Base-by-base conservation (phyloP, 2,113 vertebrate genomes). In the Mobula birostris region DNA sequence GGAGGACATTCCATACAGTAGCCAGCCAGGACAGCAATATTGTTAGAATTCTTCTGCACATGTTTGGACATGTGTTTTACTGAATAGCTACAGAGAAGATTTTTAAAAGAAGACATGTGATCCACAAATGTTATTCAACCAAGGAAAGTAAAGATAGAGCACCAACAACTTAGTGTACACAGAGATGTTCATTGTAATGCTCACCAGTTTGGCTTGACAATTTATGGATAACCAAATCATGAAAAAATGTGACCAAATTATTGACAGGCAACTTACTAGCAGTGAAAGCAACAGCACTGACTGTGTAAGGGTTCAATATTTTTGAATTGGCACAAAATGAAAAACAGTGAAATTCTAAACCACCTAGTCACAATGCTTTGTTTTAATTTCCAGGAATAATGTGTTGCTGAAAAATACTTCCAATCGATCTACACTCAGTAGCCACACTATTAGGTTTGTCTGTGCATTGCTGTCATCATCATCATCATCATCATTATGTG, bases 171-270 rank as follows among this genome's bases (percentile, higher is more conserved):
- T 66, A n/a, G 29, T 90, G 14, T 36, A 68, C 61, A 88, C 61
- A 56, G 83, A n/a, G 83, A 66, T n/a, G 32, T 68, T 90, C 85
- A 14, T 29, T 32, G 29, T 19, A 66, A 90, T n/a, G 21, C 61
- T 66, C 14, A 32, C 29, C 15, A 63, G 63, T 32, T 90, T 90
- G 85, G 85, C 61, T 66, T 66, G 7, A 19, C 61, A 90, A 2
- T 66, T 66, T 66, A 68, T 19, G 15, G 61, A 66, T 66, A 61
- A 66, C 32, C 61, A 90, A 90, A 90, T 90, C 85, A 66, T 2
- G n/a, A 90, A 90, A 29, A 90, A 90, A 90, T 90, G n/a, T 32
- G 63, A 7, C 85, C n/a, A 68, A 66, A 36, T 36, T 90, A 90
- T 90, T 90, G 85, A 61, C 85, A 90, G 7, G 29, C 61, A 32